Base-by-base conservation (phyloP, 1,140 invertebrate genomes). In the Odontomachus brunneus region DNA sequence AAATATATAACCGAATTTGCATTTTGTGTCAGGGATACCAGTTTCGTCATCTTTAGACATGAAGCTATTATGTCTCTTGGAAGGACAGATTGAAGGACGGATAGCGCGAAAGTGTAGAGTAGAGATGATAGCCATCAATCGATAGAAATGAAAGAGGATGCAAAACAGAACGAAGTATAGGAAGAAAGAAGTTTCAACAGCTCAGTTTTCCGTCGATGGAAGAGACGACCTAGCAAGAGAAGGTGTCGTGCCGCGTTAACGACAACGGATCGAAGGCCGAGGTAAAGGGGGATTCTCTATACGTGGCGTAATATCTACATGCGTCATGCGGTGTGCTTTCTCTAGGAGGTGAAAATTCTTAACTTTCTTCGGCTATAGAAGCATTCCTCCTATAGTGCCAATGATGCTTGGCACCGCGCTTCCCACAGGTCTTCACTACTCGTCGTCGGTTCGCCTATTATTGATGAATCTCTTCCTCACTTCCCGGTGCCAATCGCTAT, bases 261-360 rank as follows among this genome's bases (percentile, higher is more conserved):
- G 38, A 44, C 29, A 12, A 26, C 55, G 53, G n/a, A 66, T 84
- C 82, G 74, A 84, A 81, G 82, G 81, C 48, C 84, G 83, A 81
- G 74, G 81, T 85, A 67, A 89, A 85, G 87, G 83, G 88, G 86
- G 24, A 57, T 80, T 57, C 53, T 75, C 82, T 74, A 67, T 82
- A 71, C 53, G 78, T 89, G 89, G 91, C 91, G 88, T 89, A 91
- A 92, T 84, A 88, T 75, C 60, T 87, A 90, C 84, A 85, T 86
- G 83, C 88, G 88, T 92, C 90, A 92, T 92, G 91, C 91, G 91
- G 89, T 90, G 90, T 91, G 91, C 92, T 92, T 92, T 92, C 92
- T 92, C 92, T 90, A 88, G 87, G 91, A 92, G 91, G 92, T 92
- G 92, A 92, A 92, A 92, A 92, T 92, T 92, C 91, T 90, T 89